These are phyloP conservation scores for Trachythela sp. DNA, from an alignment of 64 coral and sea anemone genomes.

Conservation along the genomic window DNA sequence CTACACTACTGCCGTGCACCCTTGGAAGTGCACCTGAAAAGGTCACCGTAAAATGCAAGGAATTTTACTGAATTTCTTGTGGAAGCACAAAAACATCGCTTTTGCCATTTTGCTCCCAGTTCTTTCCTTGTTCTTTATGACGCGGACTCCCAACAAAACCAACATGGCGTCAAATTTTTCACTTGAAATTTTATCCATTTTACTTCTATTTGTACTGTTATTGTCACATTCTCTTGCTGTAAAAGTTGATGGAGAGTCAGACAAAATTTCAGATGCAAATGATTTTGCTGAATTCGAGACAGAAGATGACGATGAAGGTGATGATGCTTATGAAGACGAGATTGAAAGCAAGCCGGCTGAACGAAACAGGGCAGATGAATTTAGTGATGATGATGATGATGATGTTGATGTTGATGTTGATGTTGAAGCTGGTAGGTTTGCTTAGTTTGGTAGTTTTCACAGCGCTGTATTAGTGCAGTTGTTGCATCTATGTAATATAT, in stretches of 20 bases:
- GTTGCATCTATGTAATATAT: too few species aligned
- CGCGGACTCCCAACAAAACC: not conserved
- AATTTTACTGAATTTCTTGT: too few species aligned
- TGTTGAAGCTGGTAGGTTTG: not conserved
- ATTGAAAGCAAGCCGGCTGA: constrained; percentile 27
- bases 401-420: not conserved
- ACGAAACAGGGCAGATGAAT: constrained; percentile 13
- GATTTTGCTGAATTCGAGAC: constrained; percentile 99
- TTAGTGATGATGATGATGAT: not conserved
- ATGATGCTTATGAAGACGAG: constrained; percentile 52
- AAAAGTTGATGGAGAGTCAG: not conserved
- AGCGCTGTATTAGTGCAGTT: too few species aligned
- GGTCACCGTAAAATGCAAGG: too few species aligned
- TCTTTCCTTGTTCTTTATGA: not conserved
- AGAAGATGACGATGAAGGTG: constrained; percentile 91
- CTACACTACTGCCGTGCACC: too few species aligned
- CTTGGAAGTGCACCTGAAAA: too few species aligned
- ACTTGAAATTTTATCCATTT: not conserved
- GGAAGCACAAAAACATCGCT: too few species aligned
- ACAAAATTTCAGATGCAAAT: constrained; percentile 19
- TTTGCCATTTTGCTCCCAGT: too few species aligned
- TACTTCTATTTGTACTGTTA: not conserved
- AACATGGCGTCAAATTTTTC: constrained; percentile 11
- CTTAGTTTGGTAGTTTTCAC: too few species aligned
- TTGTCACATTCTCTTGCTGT: not conserved